These are phyloP conservation scores for Eupelmus urozonus DNA, from an alignment of 2,888 invertebrate genomes.

Conservation along the genomic window DNA sequence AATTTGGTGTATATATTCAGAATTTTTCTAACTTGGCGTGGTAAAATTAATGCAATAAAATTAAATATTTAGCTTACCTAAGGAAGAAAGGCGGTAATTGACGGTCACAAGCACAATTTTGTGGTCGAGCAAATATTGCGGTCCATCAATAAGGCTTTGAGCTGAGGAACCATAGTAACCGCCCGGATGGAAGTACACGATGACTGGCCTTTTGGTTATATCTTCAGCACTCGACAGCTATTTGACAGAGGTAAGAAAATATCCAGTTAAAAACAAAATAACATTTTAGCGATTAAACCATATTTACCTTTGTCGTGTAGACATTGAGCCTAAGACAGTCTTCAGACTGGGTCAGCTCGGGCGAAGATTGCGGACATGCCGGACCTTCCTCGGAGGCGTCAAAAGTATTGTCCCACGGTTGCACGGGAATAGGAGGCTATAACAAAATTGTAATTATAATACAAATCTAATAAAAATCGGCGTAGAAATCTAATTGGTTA, in stretches of 20 bases:
- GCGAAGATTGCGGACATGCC: slow-evolving; percentile 78
- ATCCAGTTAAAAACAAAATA: neutral
- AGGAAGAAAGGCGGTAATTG: slow-evolving; percentile 55
- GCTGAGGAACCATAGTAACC: slow-evolving; percentile 82
- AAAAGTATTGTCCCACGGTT: slow-evolving; percentile 78
- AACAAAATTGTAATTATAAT: slow-evolving; percentile 12
- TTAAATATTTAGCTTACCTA: slow-evolving; percentile 51
- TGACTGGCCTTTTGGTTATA: slow-evolving; percentile 78
- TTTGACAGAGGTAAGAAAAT: neutral
- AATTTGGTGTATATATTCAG: no score
- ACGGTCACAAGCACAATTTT: slow-evolving; percentile 62
- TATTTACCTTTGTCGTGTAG: slow-evolving; percentile 79
- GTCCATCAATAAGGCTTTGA: slow-evolving; percentile 77
- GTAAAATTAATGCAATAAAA: no score
- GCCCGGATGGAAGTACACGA: slow-evolving; percentile 83
- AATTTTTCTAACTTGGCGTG: no score
- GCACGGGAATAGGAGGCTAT: slow-evolving; percentile 79
- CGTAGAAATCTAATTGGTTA: no score
- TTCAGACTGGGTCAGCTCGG: slow-evolving; percentile 78
- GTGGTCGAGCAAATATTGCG: slow-evolving; percentile 63
- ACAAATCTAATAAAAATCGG: no score
- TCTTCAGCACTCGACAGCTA: slow-evolving; percentile 41
- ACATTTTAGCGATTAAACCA: no score
- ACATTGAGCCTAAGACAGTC: slow-evolving; percentile 84
- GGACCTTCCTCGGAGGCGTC: slow-evolving; percentile 81